Percentiles rank a stretch among this genome's conserved stretches.
phyloP scores from a whole-genome alignment of 2,113 vertebrate species.

The Jaculus jaculus region DNA sequence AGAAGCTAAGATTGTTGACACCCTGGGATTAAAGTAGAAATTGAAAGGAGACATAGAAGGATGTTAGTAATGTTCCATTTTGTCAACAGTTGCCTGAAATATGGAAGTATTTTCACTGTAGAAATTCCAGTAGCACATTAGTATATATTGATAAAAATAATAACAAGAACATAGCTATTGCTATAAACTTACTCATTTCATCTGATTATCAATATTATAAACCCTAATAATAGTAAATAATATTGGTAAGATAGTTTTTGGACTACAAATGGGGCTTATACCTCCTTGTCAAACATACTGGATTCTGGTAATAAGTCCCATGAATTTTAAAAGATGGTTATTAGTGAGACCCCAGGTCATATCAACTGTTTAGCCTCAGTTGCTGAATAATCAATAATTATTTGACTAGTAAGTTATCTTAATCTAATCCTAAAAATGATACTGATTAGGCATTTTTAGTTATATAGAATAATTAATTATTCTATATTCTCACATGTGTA shows the following conservation, averaged over 20 bases:
- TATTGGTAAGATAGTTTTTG: background rate
- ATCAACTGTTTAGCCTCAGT: background rate
- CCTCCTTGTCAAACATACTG: background rate
- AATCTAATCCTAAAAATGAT: background rate
- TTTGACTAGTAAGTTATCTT: background rate
- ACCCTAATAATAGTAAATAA: background rate
- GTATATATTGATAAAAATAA: background rate
- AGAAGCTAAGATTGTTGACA: background rate
- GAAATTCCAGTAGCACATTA: background rate
- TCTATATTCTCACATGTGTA: background rate
- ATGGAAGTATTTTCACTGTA: background rate
- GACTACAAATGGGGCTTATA: background rate
- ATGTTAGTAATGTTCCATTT: background rate
- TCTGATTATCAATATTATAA: background rate
- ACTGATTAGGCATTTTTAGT: background rate
- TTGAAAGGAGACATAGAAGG: background rate
- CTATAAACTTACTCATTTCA: background rate
- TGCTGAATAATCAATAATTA: background rate
- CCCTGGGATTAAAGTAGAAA: background rate
- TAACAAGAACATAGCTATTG: background rate
- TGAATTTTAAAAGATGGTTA: background rate
- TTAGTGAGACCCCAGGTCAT: background rate
- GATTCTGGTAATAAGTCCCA: background rate
- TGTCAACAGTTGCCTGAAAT: background rate
- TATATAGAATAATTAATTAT: background rate